These are phyloP conservation scores for Bubo bubo DNA, from an alignment of 2,113 vertebrate species.

Conservation along the genomic window DNA sequence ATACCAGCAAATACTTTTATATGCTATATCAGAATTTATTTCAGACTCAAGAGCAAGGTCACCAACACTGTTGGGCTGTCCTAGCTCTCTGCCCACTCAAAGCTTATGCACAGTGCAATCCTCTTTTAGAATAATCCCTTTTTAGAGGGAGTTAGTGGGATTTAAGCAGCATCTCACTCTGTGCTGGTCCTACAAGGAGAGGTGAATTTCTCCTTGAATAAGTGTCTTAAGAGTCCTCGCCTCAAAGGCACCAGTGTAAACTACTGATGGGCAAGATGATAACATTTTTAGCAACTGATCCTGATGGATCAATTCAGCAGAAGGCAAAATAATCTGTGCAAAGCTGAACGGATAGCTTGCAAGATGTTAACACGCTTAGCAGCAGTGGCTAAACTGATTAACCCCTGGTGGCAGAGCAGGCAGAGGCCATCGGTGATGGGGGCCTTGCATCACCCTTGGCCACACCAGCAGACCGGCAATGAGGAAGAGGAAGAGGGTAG, in stretches of 20 bases:
- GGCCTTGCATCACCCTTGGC: background rate
- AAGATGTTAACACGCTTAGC: slow-evolving; percentile 51
- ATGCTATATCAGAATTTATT: background rate
- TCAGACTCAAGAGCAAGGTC: slow-evolving; percentile 20
- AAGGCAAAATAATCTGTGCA: slow-evolving; percentile 64
- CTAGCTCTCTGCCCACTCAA: slow-evolving; percentile 49
- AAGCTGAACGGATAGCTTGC: slow-evolving; percentile 61
- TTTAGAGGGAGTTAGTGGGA: slow-evolving; percentile 6
- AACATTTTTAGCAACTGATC: slow-evolving; percentile 67
- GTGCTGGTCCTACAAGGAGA: slow-evolving; percentile 37
- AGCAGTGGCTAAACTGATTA: slow-evolving; percentile 36
- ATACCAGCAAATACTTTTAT: background rate
- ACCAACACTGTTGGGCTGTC: background rate
- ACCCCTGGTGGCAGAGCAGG: background rate
- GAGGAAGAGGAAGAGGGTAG: background rate
- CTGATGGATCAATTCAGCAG: slow-evolving; percentile 53
- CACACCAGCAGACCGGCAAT: accelerated
- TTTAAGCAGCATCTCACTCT: slow-evolving; percentile 17
- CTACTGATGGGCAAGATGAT: slow-evolving; percentile 27
- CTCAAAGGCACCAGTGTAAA: slow-evolving; percentile 60
- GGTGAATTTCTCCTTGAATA: slow-evolving; percentile 63
- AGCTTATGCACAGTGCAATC: slow-evolving; percentile 56
- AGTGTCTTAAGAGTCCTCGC: slow-evolving; percentile 63
- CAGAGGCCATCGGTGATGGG: background rate
- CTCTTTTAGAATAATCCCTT: slow-evolving; percentile 48